phyloP scores from a whole-genome alignment of 2,113 vertebrate genomes.

The Rhodinocichla rosea region DNA sequence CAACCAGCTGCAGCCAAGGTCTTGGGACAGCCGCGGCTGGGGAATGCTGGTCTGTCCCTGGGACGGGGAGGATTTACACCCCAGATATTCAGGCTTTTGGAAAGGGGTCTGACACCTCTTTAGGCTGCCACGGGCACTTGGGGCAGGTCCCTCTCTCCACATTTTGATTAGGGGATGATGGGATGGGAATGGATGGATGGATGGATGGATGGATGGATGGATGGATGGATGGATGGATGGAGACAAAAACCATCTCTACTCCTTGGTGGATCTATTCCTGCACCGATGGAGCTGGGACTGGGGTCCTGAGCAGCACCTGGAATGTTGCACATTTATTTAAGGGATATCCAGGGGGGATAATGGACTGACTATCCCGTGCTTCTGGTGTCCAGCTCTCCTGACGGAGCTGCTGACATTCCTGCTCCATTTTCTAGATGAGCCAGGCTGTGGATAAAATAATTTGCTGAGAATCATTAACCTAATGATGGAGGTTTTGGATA shows the following conservation, averaged over 20 bases:
- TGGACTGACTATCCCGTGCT: accelerated
- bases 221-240: background rate
- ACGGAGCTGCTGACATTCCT: background rate
- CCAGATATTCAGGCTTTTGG: too few relatives aligned
- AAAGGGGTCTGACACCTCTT: background rate
- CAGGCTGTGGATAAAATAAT: conserved; percentile 38
- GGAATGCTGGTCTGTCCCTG: background rate
- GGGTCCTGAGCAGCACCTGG: background rate
- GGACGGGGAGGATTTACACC: accelerated
- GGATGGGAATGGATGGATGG: background rate
- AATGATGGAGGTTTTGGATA: conserved; percentile 66
- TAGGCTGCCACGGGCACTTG: too few relatives aligned
- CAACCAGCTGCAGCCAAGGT: background rate
- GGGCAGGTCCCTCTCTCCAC: too few relatives aligned
- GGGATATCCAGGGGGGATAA: background rate
- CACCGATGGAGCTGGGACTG: background rate
- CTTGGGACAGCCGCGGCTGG: accelerated
- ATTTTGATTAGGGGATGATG: too few relatives aligned
- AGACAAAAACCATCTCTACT: background rate
- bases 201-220: background rate
- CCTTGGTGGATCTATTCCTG: background rate
- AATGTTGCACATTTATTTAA: accelerated
- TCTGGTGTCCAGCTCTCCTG: background rate
- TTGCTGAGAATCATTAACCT: conserved; percentile 73
- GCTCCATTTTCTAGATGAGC: conserved; percentile 54